These are phyloP conservation scores for Gadus chalcogrammus DNA, from an alignment of 2,113 vertebrate genomes.

Conservation along the genomic window DNA sequence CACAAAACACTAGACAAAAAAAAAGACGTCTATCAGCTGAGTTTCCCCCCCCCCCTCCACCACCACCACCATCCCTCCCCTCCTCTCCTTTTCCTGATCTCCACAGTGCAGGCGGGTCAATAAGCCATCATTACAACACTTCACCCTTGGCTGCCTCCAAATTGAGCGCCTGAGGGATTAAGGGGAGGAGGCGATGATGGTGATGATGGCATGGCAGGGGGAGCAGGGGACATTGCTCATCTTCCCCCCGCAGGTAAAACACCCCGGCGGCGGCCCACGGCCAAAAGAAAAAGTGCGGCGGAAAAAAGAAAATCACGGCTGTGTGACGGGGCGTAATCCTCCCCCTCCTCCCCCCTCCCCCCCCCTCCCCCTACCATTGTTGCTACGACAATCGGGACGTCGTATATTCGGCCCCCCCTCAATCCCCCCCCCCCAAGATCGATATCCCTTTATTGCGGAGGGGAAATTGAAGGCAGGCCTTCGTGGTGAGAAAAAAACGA, in stretches of 20 bases:
- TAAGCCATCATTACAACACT: constrained; percentile 87
- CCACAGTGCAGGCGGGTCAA: constrained; percentile 82
- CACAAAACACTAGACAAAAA: too few species aligned
- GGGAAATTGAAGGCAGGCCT: constrained; percentile 7
- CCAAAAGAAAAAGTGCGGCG: constrained; percentile 3
- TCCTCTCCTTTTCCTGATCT: too few species aligned
- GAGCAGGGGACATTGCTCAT: constrained; percentile 67
- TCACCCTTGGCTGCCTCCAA: constrained; percentile 83
- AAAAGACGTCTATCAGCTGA: too few species aligned
- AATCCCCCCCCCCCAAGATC: constrained; percentile 27
- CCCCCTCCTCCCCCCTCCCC: neutral
- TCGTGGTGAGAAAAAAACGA: neutral
- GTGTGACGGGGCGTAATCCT: constrained; percentile 53
- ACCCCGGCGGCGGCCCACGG: neutral
- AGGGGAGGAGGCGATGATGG: constrained; percentile 67
- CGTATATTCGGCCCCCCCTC: constrained; percentile 24
- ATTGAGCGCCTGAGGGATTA: constrained; percentile 86
- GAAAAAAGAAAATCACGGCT: constrained; percentile 44
- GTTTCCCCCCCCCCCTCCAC: too few species aligned
- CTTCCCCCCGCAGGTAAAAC: constrained; percentile 55
- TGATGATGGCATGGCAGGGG: constrained; percentile 22
- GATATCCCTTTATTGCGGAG: constrained; percentile 29
- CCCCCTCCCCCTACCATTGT: constrained; percentile 8
- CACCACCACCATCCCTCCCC: too few species aligned
- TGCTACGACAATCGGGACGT: constrained; percentile 3